phyloP scores from a whole-genome alignment of 2,113 vertebrate species.

The Montifringilla adamsi region DNA sequence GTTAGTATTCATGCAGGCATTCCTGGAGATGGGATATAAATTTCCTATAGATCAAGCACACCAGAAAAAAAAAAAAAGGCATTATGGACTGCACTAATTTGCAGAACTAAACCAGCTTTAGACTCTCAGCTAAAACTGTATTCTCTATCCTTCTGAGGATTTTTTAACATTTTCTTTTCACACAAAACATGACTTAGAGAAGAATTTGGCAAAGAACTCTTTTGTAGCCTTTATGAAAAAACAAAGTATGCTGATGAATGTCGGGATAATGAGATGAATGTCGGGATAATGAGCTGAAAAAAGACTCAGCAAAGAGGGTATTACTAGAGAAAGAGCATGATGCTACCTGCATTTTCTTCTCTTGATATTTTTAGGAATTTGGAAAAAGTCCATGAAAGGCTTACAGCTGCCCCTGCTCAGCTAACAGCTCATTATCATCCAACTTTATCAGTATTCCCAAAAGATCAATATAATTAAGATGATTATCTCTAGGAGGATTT shows the following conservation, averaged over 20 bases:
- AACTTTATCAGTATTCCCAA: slow-evolving; percentile 8
- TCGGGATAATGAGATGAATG: not conserved
- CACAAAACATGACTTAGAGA: not conserved
- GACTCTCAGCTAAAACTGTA: not conserved
- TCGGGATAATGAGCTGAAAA: not conserved
- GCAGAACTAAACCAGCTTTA: not conserved
- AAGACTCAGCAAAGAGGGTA: not conserved
- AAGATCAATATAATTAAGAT: slow-evolving; percentile 40
- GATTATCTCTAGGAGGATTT: slow-evolving; percentile 15
- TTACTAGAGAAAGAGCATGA: not conserved
- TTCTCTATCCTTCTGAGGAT: not conserved
- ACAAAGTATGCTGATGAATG: not conserved
- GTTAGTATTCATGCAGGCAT: not conserved
- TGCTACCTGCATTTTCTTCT: not conserved
- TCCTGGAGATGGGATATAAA: not conserved
- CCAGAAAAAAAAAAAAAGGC: not conserved
- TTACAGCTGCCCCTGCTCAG: slow-evolving; percentile 8
- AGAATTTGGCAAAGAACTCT: not conserved
- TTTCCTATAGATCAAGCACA: not conserved
- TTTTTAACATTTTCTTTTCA: not conserved
- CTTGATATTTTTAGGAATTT: not conserved
- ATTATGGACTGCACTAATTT: not conserved
- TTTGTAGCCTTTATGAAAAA: not conserved
- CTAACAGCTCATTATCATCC: slow-evolving; percentile 12
- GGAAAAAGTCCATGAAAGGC: not conserved